Conservation (phyloP, 2,797 vertebrate genomes). For the Martes flavigula region DNA sequence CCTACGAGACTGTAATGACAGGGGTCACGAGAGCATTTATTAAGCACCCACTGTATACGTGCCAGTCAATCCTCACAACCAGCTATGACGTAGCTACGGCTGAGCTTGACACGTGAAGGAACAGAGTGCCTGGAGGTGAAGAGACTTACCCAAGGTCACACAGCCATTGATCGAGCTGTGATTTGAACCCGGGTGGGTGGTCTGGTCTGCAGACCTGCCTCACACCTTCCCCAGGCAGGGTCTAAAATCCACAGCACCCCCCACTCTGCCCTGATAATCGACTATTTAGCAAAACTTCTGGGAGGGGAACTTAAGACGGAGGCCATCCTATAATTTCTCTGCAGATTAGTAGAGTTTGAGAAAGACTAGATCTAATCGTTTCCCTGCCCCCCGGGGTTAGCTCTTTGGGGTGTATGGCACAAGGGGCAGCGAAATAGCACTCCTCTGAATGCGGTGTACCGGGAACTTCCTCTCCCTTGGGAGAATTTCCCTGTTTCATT, state of each 20-base stretch:
- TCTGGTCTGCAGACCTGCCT: background rate
- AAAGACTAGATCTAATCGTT: background rate
- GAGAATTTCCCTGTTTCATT: background rate
- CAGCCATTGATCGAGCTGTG: background rate
- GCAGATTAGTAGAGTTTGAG: background rate
- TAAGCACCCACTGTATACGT: rapidly evolving
- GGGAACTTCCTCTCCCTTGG: background rate
- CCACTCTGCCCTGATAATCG: background rate
- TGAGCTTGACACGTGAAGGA: background rate
- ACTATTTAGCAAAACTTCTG: background rate
- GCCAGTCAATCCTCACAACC: background rate
- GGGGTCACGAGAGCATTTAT: background rate
- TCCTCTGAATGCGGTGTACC: background rate
- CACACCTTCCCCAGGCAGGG: background rate
- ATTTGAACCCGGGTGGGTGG: background rate
- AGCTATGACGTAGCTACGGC: rapidly evolving
- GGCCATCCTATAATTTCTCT: background rate
- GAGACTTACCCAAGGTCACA: background rate
- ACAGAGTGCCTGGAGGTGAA: background rate
- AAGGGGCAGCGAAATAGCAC: background rate
- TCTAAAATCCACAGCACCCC: background rate
- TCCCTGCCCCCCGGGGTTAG: no score
- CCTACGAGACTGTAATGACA: rapidly evolving
- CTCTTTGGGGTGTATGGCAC: background rate
- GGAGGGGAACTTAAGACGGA: background rate